Conservation (phyloP, 2,113 vertebrate species). For the Acrocephalus kingi region DNA sequence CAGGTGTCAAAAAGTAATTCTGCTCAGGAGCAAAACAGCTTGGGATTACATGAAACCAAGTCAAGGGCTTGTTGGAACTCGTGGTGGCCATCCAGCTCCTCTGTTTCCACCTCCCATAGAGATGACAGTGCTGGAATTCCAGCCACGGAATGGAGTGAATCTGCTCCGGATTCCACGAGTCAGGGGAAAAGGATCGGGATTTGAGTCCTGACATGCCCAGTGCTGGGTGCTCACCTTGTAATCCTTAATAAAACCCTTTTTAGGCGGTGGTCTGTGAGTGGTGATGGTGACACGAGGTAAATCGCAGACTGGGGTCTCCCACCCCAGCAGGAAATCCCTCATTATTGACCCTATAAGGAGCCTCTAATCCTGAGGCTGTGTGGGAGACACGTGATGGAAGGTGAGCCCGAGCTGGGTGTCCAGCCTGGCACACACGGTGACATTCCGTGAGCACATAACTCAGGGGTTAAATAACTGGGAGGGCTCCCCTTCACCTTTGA, state of each 20-base stretch:
- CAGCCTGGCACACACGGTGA: not conserved
- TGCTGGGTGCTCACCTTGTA: accelerated
- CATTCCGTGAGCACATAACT: not conserved
- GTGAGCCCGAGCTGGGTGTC: not conserved
- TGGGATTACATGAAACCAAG: accelerated
- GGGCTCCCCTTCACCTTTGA: not conserved
- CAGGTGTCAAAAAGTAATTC: not conserved
- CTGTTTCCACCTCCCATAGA: accelerated
- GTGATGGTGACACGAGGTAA: accelerated
- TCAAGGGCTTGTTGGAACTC: not conserved
- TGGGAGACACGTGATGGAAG: accelerated
- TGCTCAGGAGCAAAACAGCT: not conserved
- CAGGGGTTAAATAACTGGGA: conserved; percentile 8
- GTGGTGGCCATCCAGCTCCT: not conserved
- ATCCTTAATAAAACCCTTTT: not conserved
- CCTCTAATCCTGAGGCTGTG: no score
- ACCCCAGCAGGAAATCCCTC: not conserved
- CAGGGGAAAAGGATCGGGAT: not conserved
- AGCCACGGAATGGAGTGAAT: not conserved
- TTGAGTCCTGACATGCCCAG: not conserved
- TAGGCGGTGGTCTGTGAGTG: not conserved
- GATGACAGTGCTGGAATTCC: not conserved
- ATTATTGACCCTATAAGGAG: accelerated
- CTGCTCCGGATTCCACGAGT: not conserved
- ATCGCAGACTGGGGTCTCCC: not conserved